phyloP scores from a whole-genome alignment of 2,888 invertebrate genomes.

The Eumerus sabulonum region DNA sequence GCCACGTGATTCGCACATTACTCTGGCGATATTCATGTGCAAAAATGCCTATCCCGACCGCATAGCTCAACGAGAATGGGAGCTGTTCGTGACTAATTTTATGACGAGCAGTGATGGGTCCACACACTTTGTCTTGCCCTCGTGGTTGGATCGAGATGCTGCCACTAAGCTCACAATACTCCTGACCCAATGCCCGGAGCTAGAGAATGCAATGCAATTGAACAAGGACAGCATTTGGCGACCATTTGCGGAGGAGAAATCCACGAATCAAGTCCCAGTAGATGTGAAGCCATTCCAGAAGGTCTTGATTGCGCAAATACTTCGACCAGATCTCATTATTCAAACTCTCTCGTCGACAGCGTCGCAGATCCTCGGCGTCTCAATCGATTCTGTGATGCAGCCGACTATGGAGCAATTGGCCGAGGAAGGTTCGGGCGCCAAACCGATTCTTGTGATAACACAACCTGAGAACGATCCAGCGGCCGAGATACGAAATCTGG shows the following conservation, averaged over 20 bases:
- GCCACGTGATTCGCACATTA: slow-evolving; percentile 85
- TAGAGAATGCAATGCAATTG: slow-evolving; percentile 74
- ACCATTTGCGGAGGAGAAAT: slow-evolving; percentile 77
- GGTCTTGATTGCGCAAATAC: slow-evolving; percentile 87
- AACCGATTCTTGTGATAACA: slow-evolving; percentile 91
- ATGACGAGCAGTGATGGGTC: slow-evolving; percentile 72
- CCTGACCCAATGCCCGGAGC: slow-evolving; percentile 73
- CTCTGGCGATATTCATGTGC: slow-evolving; percentile 85
- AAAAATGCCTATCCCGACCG: slow-evolving; percentile 83
- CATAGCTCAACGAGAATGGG: slow-evolving; percentile 81
- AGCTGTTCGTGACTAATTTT: slow-evolving; percentile 78
- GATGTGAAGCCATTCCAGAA: slow-evolving; percentile 85
- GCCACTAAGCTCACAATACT: slow-evolving; percentile 74
- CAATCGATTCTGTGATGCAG: slow-evolving; percentile 74
- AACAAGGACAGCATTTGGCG: slow-evolving; percentile 76
- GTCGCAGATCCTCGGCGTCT: slow-evolving; percentile 81
- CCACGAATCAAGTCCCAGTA: slow-evolving; percentile 82
- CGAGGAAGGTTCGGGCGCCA: slow-evolving; percentile 77
- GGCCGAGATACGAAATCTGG: slow-evolving; percentile 86
- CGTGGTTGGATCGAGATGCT: slow-evolving; percentile 76
- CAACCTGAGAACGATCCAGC: slow-evolving; percentile 96
- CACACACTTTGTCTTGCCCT: slow-evolving; percentile 69
- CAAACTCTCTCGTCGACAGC: slow-evolving; percentile 84
- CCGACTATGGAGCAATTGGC: slow-evolving; percentile 75
- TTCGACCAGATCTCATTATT: slow-evolving; percentile 91